A percentile compares a stretch with the other conserved stretches of the same genome.
phyloP scores from a whole-genome alignment of 2,888 invertebrate genomes.

The Cosmia pyralina region DNA sequence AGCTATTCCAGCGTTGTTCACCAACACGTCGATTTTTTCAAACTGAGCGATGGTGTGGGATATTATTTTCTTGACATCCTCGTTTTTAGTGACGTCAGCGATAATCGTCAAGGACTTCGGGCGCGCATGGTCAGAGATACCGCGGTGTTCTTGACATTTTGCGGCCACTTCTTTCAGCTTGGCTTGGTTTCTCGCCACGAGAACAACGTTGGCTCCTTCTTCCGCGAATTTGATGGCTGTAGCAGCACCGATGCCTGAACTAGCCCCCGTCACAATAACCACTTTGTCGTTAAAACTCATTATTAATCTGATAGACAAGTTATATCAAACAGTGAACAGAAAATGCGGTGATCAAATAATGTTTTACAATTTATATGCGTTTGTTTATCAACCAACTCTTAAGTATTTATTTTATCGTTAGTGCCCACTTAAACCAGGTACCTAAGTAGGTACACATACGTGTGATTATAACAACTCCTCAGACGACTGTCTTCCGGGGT shows the following conservation, averaged over 20 bases:
- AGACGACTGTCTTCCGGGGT: constrained; percentile 32
- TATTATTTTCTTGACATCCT: constrained; percentile 64
- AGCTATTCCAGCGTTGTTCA: constrained; percentile 70
- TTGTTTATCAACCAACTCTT: constrained; percentile 11
- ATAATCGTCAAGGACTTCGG: constrained; percentile 50
- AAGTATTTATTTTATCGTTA: constrained; percentile 12
- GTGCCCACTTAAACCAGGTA: constrained; percentile 13
- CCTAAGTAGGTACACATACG: neutral
- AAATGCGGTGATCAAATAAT: neutral
- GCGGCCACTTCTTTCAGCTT: constrained; percentile 55
- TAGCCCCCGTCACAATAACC: constrained; percentile 64
- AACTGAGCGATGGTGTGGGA: constrained; percentile 59
- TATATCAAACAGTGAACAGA: neutral
- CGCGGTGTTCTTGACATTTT: constrained; percentile 44
- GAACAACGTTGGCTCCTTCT: constrained; percentile 55
- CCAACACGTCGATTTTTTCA: constrained; percentile 65
- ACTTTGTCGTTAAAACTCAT: constrained; percentile 65
- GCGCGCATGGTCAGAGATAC: too few species aligned
- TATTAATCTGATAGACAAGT: constrained; percentile 5
- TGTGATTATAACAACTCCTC: constrained; percentile 7
- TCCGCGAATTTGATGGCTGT: constrained; percentile 58
- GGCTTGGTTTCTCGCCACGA: constrained; percentile 61
- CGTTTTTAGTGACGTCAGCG: constrained; percentile 68
- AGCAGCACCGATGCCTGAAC: constrained; percentile 66
- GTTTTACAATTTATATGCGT: constrained; percentile 2